Base-by-base conservation (phyloP, 2,113 vertebrate genomes). In the Pionites leucogaster region DNA sequence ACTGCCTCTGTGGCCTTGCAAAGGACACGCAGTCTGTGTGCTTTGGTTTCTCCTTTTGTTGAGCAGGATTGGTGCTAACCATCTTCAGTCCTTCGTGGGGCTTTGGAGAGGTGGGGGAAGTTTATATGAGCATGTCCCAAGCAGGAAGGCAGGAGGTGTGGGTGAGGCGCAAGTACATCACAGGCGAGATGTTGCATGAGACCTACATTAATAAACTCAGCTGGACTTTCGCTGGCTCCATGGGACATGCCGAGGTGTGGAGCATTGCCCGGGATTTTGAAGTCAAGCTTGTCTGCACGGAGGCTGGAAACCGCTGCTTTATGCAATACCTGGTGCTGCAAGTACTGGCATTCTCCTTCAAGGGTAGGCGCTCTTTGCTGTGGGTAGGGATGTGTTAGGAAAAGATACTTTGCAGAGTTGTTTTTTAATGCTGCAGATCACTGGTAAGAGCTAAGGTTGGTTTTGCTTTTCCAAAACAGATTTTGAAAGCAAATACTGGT, bases 71-170 rank as follows among this genome's bases (percentile, higher is more conserved):
- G 50, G 10, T 80, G 35, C 46, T 64, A 4, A 62, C 67, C 25
- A 8, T 59, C 70, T 52, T 17, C 55, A 35, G 59, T 15, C 6
- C 28, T 57, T 39, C 10, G 0, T 4, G 62, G 53, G 29, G 11
- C 3, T 1, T 9, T 17, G 27, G 24, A 47, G 60, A 75, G 52
- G 29, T 7, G 10, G 1, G 13, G n/a, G 37, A 46, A 16, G 9
- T 62, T 86, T 52, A 0, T 12, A 2, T 1, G 22, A 52, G 25
- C 2, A 0, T 2, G 13, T 55, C 71, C 88, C 76, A 50, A 62
- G 22, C 1, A 13, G 10, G 0, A 4, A 50, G 62, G 42, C 29
- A 44, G 65, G 57, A 81, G 62, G 18, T 46, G 62, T 19, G 62
- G 14, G 37, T 35, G 52, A 60, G 67, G 17, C 57, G 39, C 22